These are phyloP conservation scores for Lasioglossum villosulum DNA, from an alignment of 2,888 invertebrate species.

Conservation along the genomic window DNA sequence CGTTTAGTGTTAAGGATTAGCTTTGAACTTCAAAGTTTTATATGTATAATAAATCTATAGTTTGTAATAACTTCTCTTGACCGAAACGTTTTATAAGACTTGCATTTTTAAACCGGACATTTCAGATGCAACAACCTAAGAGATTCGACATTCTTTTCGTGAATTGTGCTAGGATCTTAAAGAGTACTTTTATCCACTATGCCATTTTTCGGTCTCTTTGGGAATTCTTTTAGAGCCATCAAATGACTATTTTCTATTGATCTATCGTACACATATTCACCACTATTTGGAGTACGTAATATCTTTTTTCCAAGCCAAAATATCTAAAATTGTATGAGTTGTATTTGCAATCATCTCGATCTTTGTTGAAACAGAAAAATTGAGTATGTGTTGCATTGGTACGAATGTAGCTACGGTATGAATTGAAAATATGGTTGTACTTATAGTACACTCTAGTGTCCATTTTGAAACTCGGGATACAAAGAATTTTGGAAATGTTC, in stretches of 20 bases:
- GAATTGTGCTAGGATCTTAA: not conserved
- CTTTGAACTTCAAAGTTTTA: too few species aligned
- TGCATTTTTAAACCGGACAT: too few species aligned
- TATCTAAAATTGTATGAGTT: not conserved
- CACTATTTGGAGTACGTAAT: not conserved
- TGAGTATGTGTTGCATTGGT: not conserved
- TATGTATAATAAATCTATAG: too few species aligned
- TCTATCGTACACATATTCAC: not conserved
- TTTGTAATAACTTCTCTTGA: too few species aligned
- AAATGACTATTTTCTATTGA: not conserved
- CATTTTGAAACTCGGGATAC: too few species aligned
- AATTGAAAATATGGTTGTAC: too few species aligned
- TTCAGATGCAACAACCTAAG: too few species aligned
- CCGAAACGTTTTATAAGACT: too few species aligned
- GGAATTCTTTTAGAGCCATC: not conserved
- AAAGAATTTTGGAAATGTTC: not conserved
- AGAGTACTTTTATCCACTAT: too few species aligned
- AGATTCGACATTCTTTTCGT: not conserved
- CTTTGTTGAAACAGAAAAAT: not conserved
- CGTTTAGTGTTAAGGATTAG: too few species aligned
- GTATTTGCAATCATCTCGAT: not conserved
- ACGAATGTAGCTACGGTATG: not conserved
- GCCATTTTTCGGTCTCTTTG: not conserved
- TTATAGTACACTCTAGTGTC: too few species aligned
- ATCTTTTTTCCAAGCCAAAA: not conserved